Evolutionary conservation across 2,888 invertebrate genomes (phyloP).

Genomic region (Cosmia trapezina): DNA sequence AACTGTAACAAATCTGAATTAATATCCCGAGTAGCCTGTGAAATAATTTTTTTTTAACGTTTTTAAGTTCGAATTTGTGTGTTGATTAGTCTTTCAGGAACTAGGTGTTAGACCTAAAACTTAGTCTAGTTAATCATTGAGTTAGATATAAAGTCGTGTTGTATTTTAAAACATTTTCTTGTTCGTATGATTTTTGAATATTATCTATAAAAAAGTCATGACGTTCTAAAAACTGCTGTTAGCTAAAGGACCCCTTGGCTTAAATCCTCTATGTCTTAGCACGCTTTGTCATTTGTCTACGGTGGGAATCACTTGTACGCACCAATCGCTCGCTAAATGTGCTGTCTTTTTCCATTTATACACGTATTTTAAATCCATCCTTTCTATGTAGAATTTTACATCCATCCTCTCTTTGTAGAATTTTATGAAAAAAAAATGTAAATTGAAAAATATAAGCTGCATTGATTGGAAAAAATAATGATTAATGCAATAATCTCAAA

Average conservation of each 20-base stretch:
- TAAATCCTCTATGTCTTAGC: constrained; percentile 39
- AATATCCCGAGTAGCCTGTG: too few relatives aligned
- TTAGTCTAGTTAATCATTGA: constrained; percentile 28
- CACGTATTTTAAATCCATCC: constrained; percentile 66
- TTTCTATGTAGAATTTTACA: constrained; percentile 6
- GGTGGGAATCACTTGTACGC: constrained; percentile 61
- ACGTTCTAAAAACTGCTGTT: constrained; percentile 48
- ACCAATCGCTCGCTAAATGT: constrained; percentile 73
- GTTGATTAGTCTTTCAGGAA: constrained; percentile 1
- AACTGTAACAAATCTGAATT: too few relatives aligned
- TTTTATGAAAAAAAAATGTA: neutral
- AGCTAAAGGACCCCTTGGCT: constrained; percentile 29
- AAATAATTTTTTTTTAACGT: too few relatives aligned
- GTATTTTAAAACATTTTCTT: neutral
- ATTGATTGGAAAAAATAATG: neutral
- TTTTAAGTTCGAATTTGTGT: neutral
- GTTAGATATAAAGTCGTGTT: constrained; percentile 51
- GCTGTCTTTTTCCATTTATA: constrained; percentile 60
- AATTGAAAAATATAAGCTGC: neutral
- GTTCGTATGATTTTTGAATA: constrained; percentile 60
- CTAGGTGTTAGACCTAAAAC: neutral
- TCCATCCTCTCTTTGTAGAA: constrained; percentile 4
- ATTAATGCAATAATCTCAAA: neutral
- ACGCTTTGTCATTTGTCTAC: constrained; percentile 58
- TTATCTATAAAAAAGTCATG: constrained; percentile 58